phyloP scores from a whole-genome alignment of 2,113 vertebrate species.

The Tachuris rubrigastra region DNA sequence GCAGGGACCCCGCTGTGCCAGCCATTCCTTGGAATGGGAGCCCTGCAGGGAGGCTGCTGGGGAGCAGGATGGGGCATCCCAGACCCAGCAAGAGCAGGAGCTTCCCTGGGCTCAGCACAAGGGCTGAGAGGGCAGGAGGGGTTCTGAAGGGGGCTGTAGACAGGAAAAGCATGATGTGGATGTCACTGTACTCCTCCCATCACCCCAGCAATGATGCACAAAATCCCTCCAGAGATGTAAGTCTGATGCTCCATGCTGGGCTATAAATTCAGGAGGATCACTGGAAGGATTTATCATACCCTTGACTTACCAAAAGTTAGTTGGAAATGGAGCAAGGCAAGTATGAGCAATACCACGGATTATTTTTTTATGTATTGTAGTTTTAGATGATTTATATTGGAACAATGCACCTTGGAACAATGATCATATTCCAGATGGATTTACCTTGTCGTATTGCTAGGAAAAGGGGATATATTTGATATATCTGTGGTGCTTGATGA shows the following conservation, averaged over 20 bases:
- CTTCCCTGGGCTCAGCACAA: neutral
- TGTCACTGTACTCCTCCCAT: neutral
- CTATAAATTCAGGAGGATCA: neutral
- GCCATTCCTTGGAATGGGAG: fast-evolving
- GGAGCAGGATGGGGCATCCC: neutral
- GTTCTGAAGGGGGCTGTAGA: fast-evolving
- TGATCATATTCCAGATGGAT: neutral
- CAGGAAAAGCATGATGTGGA: fast-evolving
- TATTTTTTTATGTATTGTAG: neutral
- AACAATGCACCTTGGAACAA: neutral
- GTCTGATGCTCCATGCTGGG: neutral
- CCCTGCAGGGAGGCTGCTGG: neutral
- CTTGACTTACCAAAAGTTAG: neutral
- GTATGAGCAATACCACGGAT: neutral
- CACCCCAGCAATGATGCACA: neutral
- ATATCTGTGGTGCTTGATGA: neutral
- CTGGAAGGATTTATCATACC: neutral
- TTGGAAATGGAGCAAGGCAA: neutral
- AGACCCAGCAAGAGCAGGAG: neutral
- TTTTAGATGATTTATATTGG: neutral
- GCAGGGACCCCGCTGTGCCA: neutral
- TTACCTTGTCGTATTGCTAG: neutral
- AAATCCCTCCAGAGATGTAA: neutral
- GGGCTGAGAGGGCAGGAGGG: neutral
- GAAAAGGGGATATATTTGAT: neutral